Base-by-base conservation (phyloP, 2,888 invertebrate genomes). In the Elgonia sp. region DNA sequence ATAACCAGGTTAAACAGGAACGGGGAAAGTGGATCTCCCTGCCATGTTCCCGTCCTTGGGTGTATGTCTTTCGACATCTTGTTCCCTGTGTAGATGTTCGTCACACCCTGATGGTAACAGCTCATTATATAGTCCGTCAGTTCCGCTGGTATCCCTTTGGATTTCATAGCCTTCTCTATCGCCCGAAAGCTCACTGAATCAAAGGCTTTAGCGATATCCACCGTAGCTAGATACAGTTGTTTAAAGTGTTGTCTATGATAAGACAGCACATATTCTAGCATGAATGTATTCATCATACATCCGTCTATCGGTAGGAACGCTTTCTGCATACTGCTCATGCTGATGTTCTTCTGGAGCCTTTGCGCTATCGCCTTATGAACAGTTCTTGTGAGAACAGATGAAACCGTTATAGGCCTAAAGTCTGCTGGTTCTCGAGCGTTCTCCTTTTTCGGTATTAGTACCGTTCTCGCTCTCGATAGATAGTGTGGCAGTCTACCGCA, bases 1-100 rank as follows among this genome's bases (percentile, higher is more conserved):
- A 91, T 90, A 0, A 90, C 67, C n/a, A 87, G 1, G 72, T 90
- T 91, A 40, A 90, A 91, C 0, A 90, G 20, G 0, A 86, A 10
- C 0, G 91, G 89, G 0, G 89, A 90, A 0, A 90, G 62, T 3
- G 91, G 90, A 53, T 90, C 89, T 0, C 90, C 90, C 40, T 90
- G 90, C 16, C 63, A 75, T 0, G 90, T 90, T 0, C 90, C 90
- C 0, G 20, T 16, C 0, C 5, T 50, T 9, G 63, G 76, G 53
- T 76, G 50, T 14, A 76, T 63, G 2, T 14, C 3, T 62, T 37
- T 62, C 14, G 60, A 62, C 29, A 10, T 9, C 42, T 10, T 9
- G 42, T 42, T 42, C 10, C 10, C 42, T 7, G 42, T 42, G 7
- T 9, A 7, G 8, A 42, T 9, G 7, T 42, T 57, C 6, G 57